Conservation (phyloP, 2,888 invertebrate species). For the Volucella inanis region DNA sequence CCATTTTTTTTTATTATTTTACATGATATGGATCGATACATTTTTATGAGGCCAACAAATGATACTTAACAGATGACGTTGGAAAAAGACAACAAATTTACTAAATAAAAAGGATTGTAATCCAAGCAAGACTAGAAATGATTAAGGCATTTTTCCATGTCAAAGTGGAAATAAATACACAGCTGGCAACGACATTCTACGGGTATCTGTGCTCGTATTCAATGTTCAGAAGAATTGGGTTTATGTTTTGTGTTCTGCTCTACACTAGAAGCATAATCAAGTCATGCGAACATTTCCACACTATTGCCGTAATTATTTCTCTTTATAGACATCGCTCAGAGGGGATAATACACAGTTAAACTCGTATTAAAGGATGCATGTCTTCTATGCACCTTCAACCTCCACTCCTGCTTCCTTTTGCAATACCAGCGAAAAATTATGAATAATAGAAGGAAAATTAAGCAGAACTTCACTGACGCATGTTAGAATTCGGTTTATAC, state of each 20-base stretch:
- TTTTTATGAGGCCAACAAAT: too few species aligned
- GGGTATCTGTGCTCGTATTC: too few species aligned
- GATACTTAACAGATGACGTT: too few species aligned
- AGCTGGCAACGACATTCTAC: too few species aligned
- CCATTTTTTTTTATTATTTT: too few species aligned
- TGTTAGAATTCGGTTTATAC: constrained; percentile 40
- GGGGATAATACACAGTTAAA: constrained; percentile 35
- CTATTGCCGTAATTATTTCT: constrained; percentile 73
- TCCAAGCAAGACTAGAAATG: too few species aligned
- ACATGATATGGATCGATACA: too few species aligned
- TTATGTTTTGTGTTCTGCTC: background rate
- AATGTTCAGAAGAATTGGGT: background rate
- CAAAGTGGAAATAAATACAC: too few species aligned
- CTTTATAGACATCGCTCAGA: constrained; percentile 67
- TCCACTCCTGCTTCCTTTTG: background rate
- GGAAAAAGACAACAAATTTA: too few species aligned
- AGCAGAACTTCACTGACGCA: constrained; percentile 69
- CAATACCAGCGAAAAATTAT: constrained; percentile 54
- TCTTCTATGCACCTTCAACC: background rate
- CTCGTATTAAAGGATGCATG: background rate
- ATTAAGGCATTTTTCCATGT: too few species aligned
- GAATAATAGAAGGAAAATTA: constrained; percentile 72
- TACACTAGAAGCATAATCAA: constrained; percentile 57
- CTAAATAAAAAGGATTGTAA: too few species aligned
- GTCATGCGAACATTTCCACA: constrained; percentile 71